A percentile compares a stretch with the other conserved stretches of the same genome.
These are phyloP conservation scores for Ctenicera cuprea DNA, from an alignment of 2,888 invertebrate genomes.

Conservation along the genomic window DNA sequence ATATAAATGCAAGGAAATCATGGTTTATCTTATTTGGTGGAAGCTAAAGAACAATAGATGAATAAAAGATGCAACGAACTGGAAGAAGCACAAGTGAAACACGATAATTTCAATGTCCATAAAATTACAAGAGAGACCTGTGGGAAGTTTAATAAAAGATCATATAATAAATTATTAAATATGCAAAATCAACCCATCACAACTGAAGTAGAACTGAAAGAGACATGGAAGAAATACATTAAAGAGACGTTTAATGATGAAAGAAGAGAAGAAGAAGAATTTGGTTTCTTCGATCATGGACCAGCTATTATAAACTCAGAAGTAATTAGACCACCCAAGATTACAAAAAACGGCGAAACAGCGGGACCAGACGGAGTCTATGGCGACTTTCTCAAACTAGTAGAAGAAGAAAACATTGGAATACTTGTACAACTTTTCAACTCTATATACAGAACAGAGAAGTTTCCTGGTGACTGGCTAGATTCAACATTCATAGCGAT, in stretches of 20 bases:
- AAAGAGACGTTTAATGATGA: constrained; percentile 1
- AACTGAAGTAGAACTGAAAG: not conserved
- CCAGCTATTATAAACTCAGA: constrained; percentile 1
- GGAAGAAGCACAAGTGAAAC: no score
- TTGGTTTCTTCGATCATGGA: not conserved
- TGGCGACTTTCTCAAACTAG: not conserved
- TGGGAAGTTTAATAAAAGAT: not conserved
- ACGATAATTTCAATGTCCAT: no score
- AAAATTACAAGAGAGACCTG: no score
- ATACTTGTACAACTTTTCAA: not conserved
- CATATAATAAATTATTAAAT: not conserved
- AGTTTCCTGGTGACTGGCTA: constrained; percentile 1
- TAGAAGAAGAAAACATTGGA: not conserved
- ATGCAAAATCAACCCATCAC: constrained; percentile 6
- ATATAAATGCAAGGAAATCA: no score
- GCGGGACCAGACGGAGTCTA: not conserved
- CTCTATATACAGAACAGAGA: no score
- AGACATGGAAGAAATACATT: constrained; percentile 9
- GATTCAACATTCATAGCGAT: not conserved
- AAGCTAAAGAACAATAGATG: no score
- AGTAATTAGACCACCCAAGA: not conserved
- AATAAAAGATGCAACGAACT: no score
- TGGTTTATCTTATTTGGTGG: no score
- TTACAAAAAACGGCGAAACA: not conserved
- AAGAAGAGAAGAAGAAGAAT: not conserved